Conservation (phyloP, 2,113 vertebrate species). For the Dolichotis patagonum region DNA sequence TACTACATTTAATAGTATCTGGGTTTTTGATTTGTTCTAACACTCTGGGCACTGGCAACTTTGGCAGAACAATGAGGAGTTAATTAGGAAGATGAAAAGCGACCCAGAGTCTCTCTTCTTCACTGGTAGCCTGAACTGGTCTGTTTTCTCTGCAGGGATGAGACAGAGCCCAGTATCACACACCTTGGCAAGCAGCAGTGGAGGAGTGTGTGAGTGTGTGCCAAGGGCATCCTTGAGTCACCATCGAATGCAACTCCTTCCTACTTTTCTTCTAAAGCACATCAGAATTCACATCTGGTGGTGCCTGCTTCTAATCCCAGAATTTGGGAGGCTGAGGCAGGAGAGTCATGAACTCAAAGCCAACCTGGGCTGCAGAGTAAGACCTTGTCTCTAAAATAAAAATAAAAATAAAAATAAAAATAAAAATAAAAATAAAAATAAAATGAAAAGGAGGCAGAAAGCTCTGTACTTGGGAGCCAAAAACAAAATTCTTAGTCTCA, state of each 20-base stretch:
- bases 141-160: neutral
- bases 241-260: neutral
- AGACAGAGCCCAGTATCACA: neutral
- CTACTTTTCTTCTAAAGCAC: neutral
- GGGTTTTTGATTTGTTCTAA: constrained; percentile 39
- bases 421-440: neutral
- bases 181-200: neutral
- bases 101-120: neutral
- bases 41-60: neutral
- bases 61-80: constrained; percentile 21
- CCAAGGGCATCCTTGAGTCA: neutral
- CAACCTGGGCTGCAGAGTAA: neutral
- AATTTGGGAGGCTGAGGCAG: neutral
- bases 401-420: neutral
- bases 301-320: neutral
- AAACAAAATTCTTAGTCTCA: neutral
- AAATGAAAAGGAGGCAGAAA: neutral
- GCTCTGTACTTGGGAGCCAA: neutral
- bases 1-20: neutral
- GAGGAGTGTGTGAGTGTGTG: neutral
- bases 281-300: neutral
- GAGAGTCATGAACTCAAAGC: neutral
- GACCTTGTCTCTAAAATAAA: neutral
- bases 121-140: neutral
- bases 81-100: constrained; percentile 47